phyloP scores from a whole-genome alignment of 2,797 vertebrate species.

The Simalia tracyae region DNA sequence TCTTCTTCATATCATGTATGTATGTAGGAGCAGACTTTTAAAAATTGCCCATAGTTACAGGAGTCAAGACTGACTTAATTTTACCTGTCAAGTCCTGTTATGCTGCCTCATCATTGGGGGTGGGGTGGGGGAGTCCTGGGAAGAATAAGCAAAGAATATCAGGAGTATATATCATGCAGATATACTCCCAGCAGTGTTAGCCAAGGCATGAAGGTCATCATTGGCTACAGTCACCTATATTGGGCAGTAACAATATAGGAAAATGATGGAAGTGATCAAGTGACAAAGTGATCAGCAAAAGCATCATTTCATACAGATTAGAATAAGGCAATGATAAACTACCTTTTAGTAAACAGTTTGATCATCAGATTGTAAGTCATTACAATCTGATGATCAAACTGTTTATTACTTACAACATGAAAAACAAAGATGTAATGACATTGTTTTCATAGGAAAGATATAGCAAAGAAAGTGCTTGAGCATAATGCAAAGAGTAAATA shows the following conservation, averaged over 20 bases:
- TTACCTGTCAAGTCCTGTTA: background rate
- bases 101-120: background rate
- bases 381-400: no score
- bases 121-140: background rate
- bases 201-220: background rate
- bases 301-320: no score
- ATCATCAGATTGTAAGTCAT: no score
- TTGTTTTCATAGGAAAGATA: no score
- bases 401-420: no score
- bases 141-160: no score
- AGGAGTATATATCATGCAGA: background rate
- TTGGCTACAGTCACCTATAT: background rate
- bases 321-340: no score
- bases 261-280: background rate
- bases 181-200: background rate
- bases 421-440: no score
- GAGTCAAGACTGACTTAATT: background rate
- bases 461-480: no score
- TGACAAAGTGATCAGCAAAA: no score
- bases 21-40: background rate
- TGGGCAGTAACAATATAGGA: background rate
- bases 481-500: no score
- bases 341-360: no score
- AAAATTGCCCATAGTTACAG: background rate
- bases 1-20: background rate